Evolutionary conservation across 2,888 invertebrate genomes (phyloP).

Genomic region (Pseudococcus jackbeardsleyi): DNA sequence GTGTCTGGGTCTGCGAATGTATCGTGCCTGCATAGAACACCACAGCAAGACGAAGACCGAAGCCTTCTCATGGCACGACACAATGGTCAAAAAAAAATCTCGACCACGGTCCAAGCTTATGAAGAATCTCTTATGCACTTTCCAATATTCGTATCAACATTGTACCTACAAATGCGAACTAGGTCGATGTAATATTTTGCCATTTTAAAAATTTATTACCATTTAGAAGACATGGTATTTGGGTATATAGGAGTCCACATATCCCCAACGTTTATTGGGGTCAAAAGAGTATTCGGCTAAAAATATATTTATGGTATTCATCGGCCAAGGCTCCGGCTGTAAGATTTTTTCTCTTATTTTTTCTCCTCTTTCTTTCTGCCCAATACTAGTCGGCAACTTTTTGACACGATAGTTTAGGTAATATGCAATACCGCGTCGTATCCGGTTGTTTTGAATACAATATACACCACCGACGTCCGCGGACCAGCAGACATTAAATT

Average conservation of each 20-base stretch:
- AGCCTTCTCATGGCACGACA: neutral
- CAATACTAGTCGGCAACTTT: constrained; percentile 45
- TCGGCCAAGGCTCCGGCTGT: neutral
- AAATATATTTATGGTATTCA: constrained; percentile 47
- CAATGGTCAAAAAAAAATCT: neutral
- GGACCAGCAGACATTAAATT: constrained; percentile 38
- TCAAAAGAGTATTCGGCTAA: constrained; percentile 48
- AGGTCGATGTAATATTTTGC: constrained; percentile 39
- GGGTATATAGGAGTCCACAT: neutral
- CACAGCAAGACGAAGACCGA: neutral
- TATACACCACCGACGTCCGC: constrained; percentile 21
- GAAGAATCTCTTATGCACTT: neutral
- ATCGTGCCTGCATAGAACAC: neutral
- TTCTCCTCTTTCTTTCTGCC: neutral
- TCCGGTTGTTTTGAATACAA: constrained; percentile 55
- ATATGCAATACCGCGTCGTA: constrained; percentile 52
- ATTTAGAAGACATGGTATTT: neutral
- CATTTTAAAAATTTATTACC: constrained; percentile 50
- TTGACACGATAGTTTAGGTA: constrained; percentile 52
- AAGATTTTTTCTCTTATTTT: constrained; percentile 38
- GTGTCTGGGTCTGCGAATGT: neutral
- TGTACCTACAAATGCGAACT: neutral
- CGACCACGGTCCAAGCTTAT: neutral
- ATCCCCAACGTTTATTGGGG: constrained; percentile 33
- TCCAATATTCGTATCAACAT: neutral